Percentiles rank a stretch among this genome's conserved stretches.
phyloP scores from a whole-genome alignment of 2,113 vertebrate genomes.

The Corythoichthys intestinalis region DNA sequence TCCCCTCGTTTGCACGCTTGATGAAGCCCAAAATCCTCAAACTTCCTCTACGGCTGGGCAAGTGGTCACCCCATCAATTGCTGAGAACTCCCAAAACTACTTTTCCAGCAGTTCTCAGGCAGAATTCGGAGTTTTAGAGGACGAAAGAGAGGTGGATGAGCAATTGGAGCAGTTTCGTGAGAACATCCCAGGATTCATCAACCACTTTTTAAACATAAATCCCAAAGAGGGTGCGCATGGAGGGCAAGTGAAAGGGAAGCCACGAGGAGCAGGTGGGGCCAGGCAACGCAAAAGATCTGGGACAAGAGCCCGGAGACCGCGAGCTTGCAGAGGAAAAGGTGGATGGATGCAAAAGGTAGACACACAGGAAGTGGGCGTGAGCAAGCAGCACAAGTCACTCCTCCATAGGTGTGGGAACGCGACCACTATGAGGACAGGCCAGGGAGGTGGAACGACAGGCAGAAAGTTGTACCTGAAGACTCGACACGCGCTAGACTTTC shows the following conservation, averaged over 20 bases:
- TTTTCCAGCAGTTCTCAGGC: neutral
- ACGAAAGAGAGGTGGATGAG: neutral
- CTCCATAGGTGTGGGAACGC: constrained; percentile 31
- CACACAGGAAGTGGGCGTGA: constrained; percentile 38
- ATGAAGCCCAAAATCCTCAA: constrained; percentile 15
- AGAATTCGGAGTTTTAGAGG: neutral
- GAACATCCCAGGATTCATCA: constrained; percentile 70
- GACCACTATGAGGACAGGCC: constrained; percentile 28
- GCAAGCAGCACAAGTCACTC: constrained; percentile 37
- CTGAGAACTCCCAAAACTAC: constrained; percentile 3
- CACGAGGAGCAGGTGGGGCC: neutral
- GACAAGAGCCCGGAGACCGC: constrained; percentile 15
- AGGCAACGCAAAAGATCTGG: neutral
- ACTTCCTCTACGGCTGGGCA: constrained; percentile 2
- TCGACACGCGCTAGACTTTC: constrained; percentile 29
- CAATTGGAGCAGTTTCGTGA: constrained; percentile 53
- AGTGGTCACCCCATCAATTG: neutral
- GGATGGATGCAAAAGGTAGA: constrained; percentile 22
- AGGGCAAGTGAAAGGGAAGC: neutral
- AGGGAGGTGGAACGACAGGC: constrained; percentile 61
- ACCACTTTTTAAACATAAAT: constrained; percentile 54
- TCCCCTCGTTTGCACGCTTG: constrained; percentile 25
- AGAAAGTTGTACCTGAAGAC: constrained; percentile 46
- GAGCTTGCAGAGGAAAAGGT: constrained; percentile 5
- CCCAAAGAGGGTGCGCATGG: constrained; percentile 1